A percentile compares a stretch with the other conserved stretches of the same genome.
Evolutionary conservation across 2,113 vertebrate genomes (phyloP).

Genomic region (Spilogale gracilis): DNA sequence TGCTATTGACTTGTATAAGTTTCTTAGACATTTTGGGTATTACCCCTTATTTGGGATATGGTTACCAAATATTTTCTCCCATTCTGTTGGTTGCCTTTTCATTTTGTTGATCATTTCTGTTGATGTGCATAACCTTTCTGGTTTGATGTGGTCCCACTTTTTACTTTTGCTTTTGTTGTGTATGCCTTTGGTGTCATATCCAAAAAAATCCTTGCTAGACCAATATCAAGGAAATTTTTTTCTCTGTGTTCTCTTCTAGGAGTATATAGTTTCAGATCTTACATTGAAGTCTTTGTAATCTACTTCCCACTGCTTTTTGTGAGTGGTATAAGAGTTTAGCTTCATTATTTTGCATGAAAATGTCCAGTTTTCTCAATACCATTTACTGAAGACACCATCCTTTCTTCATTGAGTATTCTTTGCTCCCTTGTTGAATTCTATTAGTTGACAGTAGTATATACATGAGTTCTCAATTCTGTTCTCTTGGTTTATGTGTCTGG

Average conservation of each 20-base stretch:
- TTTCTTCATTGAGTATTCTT: background rate
- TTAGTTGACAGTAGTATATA: background rate
- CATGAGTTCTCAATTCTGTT: background rate
- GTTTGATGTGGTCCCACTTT: background rate
- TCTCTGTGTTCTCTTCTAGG: background rate
- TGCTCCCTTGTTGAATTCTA: background rate
- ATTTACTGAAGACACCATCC: background rate
- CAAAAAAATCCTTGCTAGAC: background rate
- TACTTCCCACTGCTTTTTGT: background rate
- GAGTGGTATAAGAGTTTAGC: background rate
- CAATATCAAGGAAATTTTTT: background rate
- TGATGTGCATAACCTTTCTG: background rate
- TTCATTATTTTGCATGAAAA: background rate
- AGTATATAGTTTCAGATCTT: background rate
- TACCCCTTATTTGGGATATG: background rate
- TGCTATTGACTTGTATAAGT: background rate
- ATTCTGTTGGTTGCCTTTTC: background rate
- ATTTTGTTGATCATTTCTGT: background rate
- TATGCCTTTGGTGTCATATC: background rate
- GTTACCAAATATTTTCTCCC: background rate
- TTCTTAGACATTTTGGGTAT: background rate
- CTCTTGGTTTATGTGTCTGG: background rate
- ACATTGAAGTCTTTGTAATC: background rate
- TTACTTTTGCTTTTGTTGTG: background rate
- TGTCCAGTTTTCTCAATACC: background rate